Base-by-base conservation (phyloP, 2,888 invertebrate genomes). In the Eudasyphora cyanicolor region DNA sequence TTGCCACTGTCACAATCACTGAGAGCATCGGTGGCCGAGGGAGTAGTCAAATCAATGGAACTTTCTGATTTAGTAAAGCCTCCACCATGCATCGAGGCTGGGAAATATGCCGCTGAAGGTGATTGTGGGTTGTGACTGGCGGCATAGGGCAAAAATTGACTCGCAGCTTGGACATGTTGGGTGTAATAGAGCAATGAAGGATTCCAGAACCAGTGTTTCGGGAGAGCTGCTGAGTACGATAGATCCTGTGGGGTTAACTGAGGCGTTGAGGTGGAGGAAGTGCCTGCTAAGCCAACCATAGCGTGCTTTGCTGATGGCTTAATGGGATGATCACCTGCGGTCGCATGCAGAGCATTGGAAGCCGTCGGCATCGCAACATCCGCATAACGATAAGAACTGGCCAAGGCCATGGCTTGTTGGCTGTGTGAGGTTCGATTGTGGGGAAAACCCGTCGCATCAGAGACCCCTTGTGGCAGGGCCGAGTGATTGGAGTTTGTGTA, bases 191-290 rank as follows among this genome's bases (percentile, higher is more conserved):
- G 87, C 1, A 92, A 82, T 7, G 92, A 91, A 2, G 92, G 90
- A 86, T 92, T 92, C 92, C 92, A 92, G 19, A 92, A 88, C 92
- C 92, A 92, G 85, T 92, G 92, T 64, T 92, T 92, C 76, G 91
- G 90, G 45, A 92, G 86, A 12, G 87, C 82, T 12, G 90, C 88
- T 70, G 89, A 89, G 62, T 91, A 91, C 35, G 86, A 88, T 10
- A 92, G 87, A 85, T 92, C 92, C 70, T 91, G 88, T 14, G 90
- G 87, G 29, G 87, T 87, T 49, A 90, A 77, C 38, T 88, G 90
- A 7, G 87, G 85, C 7, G 87, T 86, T 69, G 57, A 29, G 35
- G 64, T 82, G 24, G 85, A 64, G 51, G 82, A 71, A 10, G 75
- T 70, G n/a, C 64, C 70, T 8, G 60, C 71, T 76, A 79, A 62